Evolutionary conservation across 1,140 invertebrate species (phyloP), one percentile per base, ranked within the genome.

Genomic region (Tribolium madens): DNA sequence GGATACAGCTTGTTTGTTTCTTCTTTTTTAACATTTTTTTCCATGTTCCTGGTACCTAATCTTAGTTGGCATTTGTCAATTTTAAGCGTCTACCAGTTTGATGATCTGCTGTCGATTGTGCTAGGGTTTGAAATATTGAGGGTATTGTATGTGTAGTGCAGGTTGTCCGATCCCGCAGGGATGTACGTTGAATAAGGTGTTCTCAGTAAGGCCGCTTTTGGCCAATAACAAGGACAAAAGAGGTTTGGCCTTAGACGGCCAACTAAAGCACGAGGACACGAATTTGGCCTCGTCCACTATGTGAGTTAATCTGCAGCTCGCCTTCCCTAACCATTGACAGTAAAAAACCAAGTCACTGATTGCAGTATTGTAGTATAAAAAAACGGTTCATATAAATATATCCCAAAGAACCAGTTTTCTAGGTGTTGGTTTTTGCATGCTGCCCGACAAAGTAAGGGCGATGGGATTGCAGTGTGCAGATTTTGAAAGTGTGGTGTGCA

Each of bases 201-300:
- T 97, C 88, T 93, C 93, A 78, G 87, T 99, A 85, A 96, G 93
- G 83, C 98, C 98, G 53, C 91, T 98, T 79, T 90, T 99, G 79
- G 93, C 93, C 83, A 97, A 99, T 88, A 99, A 99, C 89, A 97
- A 98, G 89, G 96, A 99, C 89, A 99, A 99, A 88, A 93, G 97
- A 88, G 98, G 98, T 15, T 90, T 99, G 75, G 98, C 98, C 74
- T 90, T 99, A 57, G 98, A 99, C 87, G 98, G 98, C 21, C 97
- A 99, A 88, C 91, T 99, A 78, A 99, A 99, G 88, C 97, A 99
- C 87, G 98, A 99, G 89, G 98, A 99, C 88, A 99, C 98, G 82
- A 99, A 99, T 91, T 91, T 99, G 82, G 97, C 96, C 76, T 96
- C 95, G 73, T 96, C 94, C 77, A 97, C 96, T 80, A 93, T 97